phyloP scores from a whole-genome alignment of 1,140 invertebrate genomes.

The Muscidifurax raptorellus region DNA sequence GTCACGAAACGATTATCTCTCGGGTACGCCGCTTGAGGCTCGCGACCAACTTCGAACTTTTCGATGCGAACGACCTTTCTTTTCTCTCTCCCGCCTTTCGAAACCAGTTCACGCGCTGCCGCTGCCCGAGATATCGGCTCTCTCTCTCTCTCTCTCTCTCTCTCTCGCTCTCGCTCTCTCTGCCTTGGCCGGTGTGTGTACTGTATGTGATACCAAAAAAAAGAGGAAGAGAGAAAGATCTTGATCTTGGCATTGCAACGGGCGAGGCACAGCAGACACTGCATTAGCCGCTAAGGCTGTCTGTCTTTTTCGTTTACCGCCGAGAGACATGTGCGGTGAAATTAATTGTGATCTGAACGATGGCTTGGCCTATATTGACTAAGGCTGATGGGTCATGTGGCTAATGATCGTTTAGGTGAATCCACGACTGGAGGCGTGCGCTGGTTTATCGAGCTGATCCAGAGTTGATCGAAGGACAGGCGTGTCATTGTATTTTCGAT shows the following conservation, averaged over 20 bases:
- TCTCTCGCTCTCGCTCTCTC: too few species aligned
- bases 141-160: neutral
- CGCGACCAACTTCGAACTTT: constrained; percentile 45
- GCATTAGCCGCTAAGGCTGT: neutral
- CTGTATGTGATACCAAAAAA: neutral
- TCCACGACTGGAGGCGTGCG: neutral
- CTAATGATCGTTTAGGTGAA: neutral
- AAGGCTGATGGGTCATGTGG: neutral
- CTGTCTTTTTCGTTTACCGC: constrained; percentile 20
- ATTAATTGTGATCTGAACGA: neutral
- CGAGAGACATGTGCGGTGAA: neutral
- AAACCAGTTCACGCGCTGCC: constrained; percentile 44
- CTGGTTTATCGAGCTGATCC: neutral
- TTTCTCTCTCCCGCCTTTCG: neutral
- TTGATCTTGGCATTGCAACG: constrained; percentile 28
- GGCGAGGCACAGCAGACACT: neutral
- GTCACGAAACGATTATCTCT: constrained; percentile 43
- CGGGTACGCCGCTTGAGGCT: neutral
- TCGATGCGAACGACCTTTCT: constrained; percentile 50
- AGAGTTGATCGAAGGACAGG: constrained; percentile 1
- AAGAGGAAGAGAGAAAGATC: neutral
- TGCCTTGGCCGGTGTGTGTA: neutral
- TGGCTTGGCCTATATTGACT: neutral
- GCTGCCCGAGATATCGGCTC: neutral
- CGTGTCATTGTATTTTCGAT: neutral